Conservation (phyloP, 2,113 vertebrate species). For the Cavia aperea region DNA sequence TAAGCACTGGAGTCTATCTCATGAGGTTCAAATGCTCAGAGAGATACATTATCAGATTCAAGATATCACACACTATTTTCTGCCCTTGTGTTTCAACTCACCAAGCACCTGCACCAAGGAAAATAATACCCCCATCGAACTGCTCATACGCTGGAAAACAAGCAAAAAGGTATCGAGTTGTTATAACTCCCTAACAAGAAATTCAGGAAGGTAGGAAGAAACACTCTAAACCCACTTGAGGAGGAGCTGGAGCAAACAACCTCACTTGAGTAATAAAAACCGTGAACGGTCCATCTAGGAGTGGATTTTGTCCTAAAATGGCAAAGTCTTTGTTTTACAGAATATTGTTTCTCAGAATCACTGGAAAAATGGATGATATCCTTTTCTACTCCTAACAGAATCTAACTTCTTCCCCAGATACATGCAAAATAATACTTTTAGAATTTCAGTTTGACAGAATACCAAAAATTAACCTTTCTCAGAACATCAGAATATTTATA, state of each 20-base stretch:
- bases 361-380: not conserved
- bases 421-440: not conserved
- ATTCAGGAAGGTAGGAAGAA: not conserved
- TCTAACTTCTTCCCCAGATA: not conserved
- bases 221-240: not conserved
- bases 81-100: too few species aligned
- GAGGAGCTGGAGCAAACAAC: not conserved
- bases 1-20: not conserved
- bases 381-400: not conserved
- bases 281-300: not conserved
- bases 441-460: not conserved
- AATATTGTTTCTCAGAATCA: not conserved
- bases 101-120: not conserved
- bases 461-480: not conserved
- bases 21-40: rapidly evolving
- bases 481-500: not conserved
- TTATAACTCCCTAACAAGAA: not conserved
- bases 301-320: not conserved
- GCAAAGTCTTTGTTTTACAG: not conserved
- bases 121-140: not conserved
- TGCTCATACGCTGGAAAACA: not conserved
- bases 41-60: not conserved
- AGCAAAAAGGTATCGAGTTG: not conserved
- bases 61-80: not conserved
- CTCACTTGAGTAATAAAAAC: not conserved